A percentile compares a stretch with the other conserved stretches of the same genome.
Evolutionary conservation across 2,797 vertebrate species (phyloP).

Genomic region (Pseudochromis fuscus): DNA sequence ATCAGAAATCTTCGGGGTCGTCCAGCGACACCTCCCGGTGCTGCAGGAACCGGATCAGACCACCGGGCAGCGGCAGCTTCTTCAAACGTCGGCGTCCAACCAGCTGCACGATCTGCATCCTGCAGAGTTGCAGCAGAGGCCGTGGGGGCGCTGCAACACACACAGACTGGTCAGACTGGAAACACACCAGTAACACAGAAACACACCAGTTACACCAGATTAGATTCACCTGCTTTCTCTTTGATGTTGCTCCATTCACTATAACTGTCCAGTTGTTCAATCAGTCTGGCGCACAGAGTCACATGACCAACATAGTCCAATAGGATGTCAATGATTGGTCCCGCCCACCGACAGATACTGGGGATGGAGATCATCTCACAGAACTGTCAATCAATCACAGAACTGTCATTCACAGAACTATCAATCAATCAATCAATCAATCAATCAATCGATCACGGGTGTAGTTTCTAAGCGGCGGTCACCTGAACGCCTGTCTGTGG

Average conservation of each 20-base stretch:
- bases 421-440: conserved; percentile 4
- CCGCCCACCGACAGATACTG: conserved; percentile 90
- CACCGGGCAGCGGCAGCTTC: conserved; percentile 86
- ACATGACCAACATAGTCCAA: conserved; percentile 96
- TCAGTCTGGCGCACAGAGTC: conserved; percentile 90
- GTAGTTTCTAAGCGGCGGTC: background rate
- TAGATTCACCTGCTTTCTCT: conserved; percentile 89
- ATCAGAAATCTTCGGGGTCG: too few species aligned
- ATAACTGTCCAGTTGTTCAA: conserved; percentile 94
- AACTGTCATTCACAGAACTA: background rate
- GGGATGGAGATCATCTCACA: conserved; percentile 94
- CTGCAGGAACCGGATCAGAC: conserved; percentile 87
- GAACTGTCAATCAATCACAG: conserved; percentile 83
- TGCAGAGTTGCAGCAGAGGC: conserved; percentile 90
- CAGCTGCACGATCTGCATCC: conserved; percentile 84
- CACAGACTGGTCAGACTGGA: background rate
- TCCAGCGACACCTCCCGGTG: conserved; percentile 43
- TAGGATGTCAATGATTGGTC: conserved; percentile 93
- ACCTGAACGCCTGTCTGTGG: conserved; percentile 65
- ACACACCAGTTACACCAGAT: background rate
- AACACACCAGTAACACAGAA: conserved; percentile 68
- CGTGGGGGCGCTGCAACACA: conserved; percentile 87
- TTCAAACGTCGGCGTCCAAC: conserved; percentile 82
- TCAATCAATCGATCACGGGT: background rate
- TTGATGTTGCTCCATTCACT: conserved; percentile 91